Evolutionary conservation across 2,888 invertebrate genomes (phyloP).

Genomic region (Mesopsocus fuscifrons): DNA sequence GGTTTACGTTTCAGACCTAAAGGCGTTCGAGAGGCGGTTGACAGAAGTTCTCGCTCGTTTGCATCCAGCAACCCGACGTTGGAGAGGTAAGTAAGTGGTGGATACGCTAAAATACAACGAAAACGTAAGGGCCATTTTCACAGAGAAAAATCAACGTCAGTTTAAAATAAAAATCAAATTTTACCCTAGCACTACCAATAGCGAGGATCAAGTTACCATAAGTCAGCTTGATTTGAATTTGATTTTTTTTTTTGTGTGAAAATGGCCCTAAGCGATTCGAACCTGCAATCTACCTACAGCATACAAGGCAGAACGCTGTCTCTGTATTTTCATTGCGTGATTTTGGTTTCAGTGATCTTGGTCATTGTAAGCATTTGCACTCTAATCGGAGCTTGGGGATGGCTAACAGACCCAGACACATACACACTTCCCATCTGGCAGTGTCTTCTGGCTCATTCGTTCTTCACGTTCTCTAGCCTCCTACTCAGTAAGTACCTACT

Average conservation of each 20-base stretch:
- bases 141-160: too few species aligned
- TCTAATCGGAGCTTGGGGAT: conserved; percentile 87
- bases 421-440: conserved; percentile 80
- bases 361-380: conserved; percentile 75
- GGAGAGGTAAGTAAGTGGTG: conserved; percentile 60
- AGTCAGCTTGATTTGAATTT: too few species aligned
- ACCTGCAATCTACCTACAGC: too few species aligned
- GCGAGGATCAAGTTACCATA: too few species aligned
- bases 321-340: too few species aligned
- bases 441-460: conserved; percentile 82
- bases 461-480: conserved; percentile 77
- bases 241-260: conserved; percentile 10
- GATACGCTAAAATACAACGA: too few species aligned
- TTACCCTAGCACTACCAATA: too few species aligned
- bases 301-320: too few species aligned
- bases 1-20: conserved; percentile 53
- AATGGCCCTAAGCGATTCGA: conserved; percentile 1
- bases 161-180: too few species aligned
- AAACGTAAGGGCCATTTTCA: too few species aligned
- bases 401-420: conserved; percentile 87
- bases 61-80: conserved; percentile 83
- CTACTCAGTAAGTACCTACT: conserved; percentile 42
- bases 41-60: conserved; percentile 94
- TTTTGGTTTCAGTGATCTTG: conserved; percentile 66
- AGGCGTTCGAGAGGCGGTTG: conserved; percentile 90